Evolutionary conservation across 2,113 vertebrate species (phyloP).

Genomic region (Sterrhoptilus dennistouni): DNA sequence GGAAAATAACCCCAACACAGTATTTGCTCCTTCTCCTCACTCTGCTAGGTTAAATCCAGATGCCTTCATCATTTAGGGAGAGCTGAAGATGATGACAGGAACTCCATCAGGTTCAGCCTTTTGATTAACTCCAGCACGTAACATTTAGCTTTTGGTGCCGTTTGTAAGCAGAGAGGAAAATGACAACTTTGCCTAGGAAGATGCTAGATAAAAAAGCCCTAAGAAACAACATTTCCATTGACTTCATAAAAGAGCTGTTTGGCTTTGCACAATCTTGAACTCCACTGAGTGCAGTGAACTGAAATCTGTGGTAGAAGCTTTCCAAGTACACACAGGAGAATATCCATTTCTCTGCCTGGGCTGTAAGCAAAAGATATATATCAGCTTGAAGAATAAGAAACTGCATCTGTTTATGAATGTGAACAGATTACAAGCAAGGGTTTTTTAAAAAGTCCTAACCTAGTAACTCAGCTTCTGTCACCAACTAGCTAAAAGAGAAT

Average conservation of each 20-base stretch:
- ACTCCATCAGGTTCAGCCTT: not conserved
- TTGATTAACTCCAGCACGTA: not conserved
- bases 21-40: not conserved
- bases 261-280: not conserved
- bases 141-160: not conserved
- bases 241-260: conserved; percentile 29
- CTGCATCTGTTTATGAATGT: not conserved
- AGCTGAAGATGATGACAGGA: not conserved
- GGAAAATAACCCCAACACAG: not conserved
- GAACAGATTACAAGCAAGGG: not conserved
- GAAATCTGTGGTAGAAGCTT: conserved; percentile 24
- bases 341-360: not conserved
- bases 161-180: not conserved
- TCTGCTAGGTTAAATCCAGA: not conserved
- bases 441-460: not conserved
- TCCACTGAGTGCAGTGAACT: conserved; percentile 23
- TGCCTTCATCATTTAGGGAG: not conserved
- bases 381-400: not conserved
- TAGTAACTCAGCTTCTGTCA: not conserved
- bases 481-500: not conserved
- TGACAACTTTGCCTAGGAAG: not conserved
- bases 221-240: not conserved
- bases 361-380: not conserved
- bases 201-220: not conserved
- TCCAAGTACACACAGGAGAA: conserved; percentile 17